These are phyloP conservation scores for Apodemus sylvaticus DNA, from an alignment of 2,113 vertebrate genomes.

Conservation along the genomic window DNA sequence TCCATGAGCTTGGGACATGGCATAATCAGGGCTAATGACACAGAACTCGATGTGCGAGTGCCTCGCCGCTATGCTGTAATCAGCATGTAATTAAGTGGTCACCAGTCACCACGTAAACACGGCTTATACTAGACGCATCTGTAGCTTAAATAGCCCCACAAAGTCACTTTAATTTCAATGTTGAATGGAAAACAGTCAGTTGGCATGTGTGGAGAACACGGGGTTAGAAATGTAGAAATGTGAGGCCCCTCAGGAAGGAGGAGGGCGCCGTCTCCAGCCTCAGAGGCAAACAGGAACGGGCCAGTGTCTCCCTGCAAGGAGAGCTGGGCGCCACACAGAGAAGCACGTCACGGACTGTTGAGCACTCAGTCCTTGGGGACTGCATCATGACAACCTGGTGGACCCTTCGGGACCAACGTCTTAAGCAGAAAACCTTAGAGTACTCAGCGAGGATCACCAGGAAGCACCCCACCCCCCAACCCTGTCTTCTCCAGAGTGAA, in stretches of 20 bases:
- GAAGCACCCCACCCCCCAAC: no score
- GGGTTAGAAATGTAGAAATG: neutral
- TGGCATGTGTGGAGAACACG: neutral
- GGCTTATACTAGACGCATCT: slow-evolving; percentile 5
- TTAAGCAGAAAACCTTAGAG: neutral
- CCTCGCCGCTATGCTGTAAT: neutral
- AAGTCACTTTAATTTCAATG: neutral
- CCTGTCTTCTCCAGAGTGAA: neutral
- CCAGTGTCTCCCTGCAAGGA: accelerated
- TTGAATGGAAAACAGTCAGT: neutral
- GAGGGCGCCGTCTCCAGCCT: accelerated
- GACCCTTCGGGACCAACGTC: no score
- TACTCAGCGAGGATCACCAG: neutral
- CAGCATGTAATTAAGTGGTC: slow-evolving; percentile 69
- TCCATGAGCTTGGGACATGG: neutral
- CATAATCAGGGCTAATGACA: slow-evolving; percentile 32
- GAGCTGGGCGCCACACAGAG: accelerated
- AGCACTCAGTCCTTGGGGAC: accelerated
- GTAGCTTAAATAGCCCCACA: slow-evolving; percentile 49
- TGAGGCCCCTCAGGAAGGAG: neutral
- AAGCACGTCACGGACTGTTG: accelerated
- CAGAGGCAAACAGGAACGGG: accelerated
- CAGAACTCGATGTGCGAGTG: neutral
- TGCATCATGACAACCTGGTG: accelerated
- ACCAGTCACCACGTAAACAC: slow-evolving; percentile 57